Conservation (phyloP, 2,797 vertebrate species). For the Harpagifer antarcticus region DNA sequence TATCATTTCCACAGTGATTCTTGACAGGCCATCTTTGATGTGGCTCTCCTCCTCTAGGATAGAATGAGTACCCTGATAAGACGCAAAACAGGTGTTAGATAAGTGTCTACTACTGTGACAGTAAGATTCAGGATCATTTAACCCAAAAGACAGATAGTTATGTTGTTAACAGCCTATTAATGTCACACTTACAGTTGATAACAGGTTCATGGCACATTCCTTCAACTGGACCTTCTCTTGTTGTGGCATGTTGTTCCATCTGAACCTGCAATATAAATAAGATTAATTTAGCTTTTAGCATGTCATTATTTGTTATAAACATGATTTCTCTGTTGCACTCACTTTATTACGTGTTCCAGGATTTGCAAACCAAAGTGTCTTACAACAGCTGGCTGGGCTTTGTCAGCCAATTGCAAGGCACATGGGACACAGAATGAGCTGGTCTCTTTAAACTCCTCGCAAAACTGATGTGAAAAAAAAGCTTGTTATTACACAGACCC, state of each 20-base stretch:
- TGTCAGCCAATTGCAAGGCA: slow-evolving; percentile 93
- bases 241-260: slow-evolving; percentile 95
- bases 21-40: slow-evolving; percentile 95
- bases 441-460: slow-evolving; percentile 98
- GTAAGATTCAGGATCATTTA: background rate
- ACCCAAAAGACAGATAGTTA: background rate
- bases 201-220: slow-evolving; percentile 94
- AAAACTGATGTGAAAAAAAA: slow-evolving; percentile 86
- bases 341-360: slow-evolving; percentile 98
- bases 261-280: slow-evolving; percentile 84
- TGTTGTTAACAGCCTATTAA: background rate
- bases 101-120: background rate
- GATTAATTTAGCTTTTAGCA: background rate
- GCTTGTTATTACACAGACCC: background rate
- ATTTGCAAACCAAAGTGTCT: slow-evolving; percentile 98
- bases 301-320: background rate
- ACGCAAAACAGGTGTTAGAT: slow-evolving; percentile 11
- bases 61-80: slow-evolving; percentile 89
- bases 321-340: slow-evolving; percentile 67
- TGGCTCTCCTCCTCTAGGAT: slow-evolving; percentile 97
- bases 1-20: slow-evolving; percentile 98
- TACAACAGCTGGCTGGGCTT: slow-evolving; percentile 91
- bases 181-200: slow-evolving; percentile 87
- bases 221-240: slow-evolving; percentile 94
- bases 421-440: slow-evolving; percentile 93